Base-by-base conservation (phyloP, 2,113 vertebrate genomes). In the Poeciliopsis turrubarensis region DNA sequence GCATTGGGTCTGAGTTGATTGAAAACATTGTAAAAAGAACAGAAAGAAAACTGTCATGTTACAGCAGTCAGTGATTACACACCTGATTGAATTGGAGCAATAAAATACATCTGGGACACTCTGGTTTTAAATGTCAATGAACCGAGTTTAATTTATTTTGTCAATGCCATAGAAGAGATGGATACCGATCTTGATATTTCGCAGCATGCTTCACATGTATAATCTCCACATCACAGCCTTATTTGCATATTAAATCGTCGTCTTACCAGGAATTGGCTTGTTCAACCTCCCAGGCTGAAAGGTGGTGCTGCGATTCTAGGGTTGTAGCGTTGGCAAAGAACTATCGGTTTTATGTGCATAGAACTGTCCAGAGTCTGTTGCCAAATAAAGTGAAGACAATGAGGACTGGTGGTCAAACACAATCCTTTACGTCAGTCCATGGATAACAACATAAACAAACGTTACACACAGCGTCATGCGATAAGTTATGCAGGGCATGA, bases 281-380 rank as follows among this genome's bases (percentile, higher is more conserved):
- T 96, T 92, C 0, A 93, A 51, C 77, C 89, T 94, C 89, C 96
- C 87, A 4, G 94, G 94, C 65, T 93, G 44, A 94, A 96, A 94
- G 51, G 87, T 79, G 77, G 89, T 1, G 44, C 82, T 94, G 65
- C 76, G 31, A 3, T 78, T 86, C 93, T 95, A 94, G 22, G 64
- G 73, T 39, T 68, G 87, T 30, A 90, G 68, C 0, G 75, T 60
- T 29, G 94, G 94, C 89, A 94, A 77, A 29, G 65, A 15, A 0
- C 87, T 85, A 60, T 89, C 91, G 30, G 70, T 7, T 0, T 71
- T 89, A 5, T 87, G 73, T 0, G 74, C 91, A 32, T 94, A 95
- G 60, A 92, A 86, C 72, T 96, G 95, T 0, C 94, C 94, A 0
- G 95, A 95, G 0, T 94, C 89, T 0, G 94, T 91, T 54, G 96